These are phyloP conservation scores for Trichomycterus rosablanca DNA, from an alignment of 2,113 vertebrate species.

Conservation along the genomic window DNA sequence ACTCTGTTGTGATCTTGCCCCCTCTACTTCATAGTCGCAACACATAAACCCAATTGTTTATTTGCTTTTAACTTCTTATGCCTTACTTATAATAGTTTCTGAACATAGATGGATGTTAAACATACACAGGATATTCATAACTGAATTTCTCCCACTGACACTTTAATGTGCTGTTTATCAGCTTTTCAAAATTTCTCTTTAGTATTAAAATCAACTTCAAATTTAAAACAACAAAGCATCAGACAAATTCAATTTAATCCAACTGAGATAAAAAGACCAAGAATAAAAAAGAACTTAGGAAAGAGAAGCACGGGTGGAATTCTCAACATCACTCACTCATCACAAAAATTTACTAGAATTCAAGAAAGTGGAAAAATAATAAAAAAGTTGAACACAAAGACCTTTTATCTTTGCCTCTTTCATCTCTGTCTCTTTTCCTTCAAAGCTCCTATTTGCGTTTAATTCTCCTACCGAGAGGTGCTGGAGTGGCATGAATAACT, in stretches of 20 bases:
- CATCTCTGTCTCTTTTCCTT: conserved; percentile 23
- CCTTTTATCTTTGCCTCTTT: conserved; percentile 46
- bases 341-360: conserved; percentile 16
- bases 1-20: no score
- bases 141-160: no score
- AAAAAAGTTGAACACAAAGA: conserved; percentile 30
- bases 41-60: no score
- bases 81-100: no score
- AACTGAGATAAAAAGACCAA: conserved; percentile 16
- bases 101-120: no score
- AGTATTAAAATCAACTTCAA: conserved; percentile 33
- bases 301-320: not conserved
- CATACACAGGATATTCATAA: no score
- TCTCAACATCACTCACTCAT: conserved; percentile 15
- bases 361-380: conserved; percentile 35
- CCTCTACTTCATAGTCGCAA: no score
- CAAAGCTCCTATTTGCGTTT: conserved; percentile 34
- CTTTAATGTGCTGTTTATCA: conserved; percentile 14
- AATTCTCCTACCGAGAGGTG: conserved; percentile 32
- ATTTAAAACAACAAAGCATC: conserved; percentile 32
- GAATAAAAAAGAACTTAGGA: not conserved
- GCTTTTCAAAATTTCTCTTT: conserved; percentile 27
- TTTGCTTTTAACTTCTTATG: no score
- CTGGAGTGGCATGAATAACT: not conserved
- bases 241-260: conserved; percentile 24